Base-by-base conservation (phyloP, 2,888 invertebrate genomes). In the Arctia plantaginis region DNA sequence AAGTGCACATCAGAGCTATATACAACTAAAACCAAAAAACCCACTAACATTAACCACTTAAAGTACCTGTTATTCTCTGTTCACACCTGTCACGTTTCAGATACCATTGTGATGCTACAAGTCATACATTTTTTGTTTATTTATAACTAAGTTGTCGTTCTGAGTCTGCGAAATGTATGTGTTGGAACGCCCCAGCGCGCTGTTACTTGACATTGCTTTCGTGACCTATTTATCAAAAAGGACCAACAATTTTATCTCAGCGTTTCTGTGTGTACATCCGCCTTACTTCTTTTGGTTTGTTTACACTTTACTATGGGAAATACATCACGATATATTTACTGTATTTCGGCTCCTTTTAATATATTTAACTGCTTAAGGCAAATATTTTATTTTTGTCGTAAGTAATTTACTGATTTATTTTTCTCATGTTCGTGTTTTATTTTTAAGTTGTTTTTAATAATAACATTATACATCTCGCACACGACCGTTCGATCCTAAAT, bases 211-310 rank as follows among this genome's bases (percentile, higher is more conserved):
- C 89, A 82, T 86, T 84, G 82, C 85, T 86, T 85, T 85, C 87
- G 89, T 92, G 91, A 92, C 92, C 92, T 91, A 92, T 89, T 90
- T 91, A 89, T 89, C 86, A 81, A 83, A 85, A 86, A 88, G 86
- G 87, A 87, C 87, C 87, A 86, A 88, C 89, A 87, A 88, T 90
- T 89, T 90, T 87, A 88, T 81, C 85, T 84, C 80, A 78, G 80
- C 81, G 84, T 86, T 87, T 85, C 84, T 86, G 85, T 87, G 85
- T 87, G 83, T 86, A 83, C 86, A 83, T 87, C 87, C 88, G 86
- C 84, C 79, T 81, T 82, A 82, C 83, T 85, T 79, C 80, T 82
- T 78, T 75, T 76, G 78, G 82, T 81, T 80, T 89, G 89, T 88
- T 89, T 87, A 86, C 87, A 84, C 85, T 82, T 81, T 80, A 82